Conservation (phyloP, 2,113 vertebrate species). For the Cheirogaleus medius region DNA sequence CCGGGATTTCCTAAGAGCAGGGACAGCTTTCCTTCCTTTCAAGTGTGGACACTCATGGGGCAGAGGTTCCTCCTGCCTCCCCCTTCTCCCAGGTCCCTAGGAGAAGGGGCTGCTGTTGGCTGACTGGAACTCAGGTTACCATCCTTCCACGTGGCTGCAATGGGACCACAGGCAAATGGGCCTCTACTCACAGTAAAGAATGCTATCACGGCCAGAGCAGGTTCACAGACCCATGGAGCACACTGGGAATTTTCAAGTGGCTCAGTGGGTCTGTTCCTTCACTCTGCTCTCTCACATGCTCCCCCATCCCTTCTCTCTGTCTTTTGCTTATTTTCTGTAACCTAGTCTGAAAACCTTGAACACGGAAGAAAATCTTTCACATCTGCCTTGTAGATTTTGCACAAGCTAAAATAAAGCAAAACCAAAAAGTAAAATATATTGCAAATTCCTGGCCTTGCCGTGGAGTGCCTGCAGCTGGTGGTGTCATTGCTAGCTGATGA, state of each 20-base stretch:
- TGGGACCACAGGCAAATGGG: neutral
- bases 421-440: neutral
- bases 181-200: neutral
- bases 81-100: neutral
- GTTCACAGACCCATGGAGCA: neutral
- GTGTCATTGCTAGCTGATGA: neutral
- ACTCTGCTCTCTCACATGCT: neutral
- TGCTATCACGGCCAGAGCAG: neutral
- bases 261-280: neutral
- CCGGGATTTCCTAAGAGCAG: neutral
- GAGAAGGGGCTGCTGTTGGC: neutral
- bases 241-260: neutral
- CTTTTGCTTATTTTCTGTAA: constrained; percentile 15
- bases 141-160: neutral
- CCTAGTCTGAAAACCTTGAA: neutral
- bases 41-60: neutral
- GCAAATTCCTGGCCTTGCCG: neutral
- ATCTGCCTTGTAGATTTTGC: constrained; percentile 28
- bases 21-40: neutral
- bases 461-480: neutral
- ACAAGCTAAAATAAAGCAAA: constrained; percentile 26
- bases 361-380: neutral
- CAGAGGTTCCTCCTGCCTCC: neutral
- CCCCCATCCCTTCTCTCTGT: neutral
- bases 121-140: neutral